Conservation (phyloP, 2,797 vertebrate species). For the Sternarchorhynchus goeldii region DNA sequence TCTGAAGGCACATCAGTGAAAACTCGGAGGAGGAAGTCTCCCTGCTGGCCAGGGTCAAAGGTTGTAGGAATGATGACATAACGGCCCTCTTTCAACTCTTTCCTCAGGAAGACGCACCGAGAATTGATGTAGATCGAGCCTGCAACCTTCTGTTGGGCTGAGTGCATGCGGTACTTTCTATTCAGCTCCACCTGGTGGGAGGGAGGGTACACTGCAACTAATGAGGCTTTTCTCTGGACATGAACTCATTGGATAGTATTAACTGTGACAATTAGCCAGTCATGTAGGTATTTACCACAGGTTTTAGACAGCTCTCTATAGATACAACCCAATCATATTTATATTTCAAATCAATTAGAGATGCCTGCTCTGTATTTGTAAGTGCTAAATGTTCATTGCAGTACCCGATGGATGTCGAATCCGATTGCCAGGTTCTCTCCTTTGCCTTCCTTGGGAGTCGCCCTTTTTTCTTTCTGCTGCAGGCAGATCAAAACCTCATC, state of each 20-base stretch:
- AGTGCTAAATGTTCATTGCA: background rate
- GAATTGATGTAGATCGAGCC: slow-evolving; percentile 95
- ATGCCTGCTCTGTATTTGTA: background rate
- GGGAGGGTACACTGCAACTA: slow-evolving; percentile 7
- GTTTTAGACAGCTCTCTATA: too few relatives aligned
- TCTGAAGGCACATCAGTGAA: slow-evolving; percentile 90
- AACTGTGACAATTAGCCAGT: background rate
- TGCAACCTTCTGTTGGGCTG: slow-evolving; percentile 84
- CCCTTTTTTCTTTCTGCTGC: slow-evolving; percentile 91
- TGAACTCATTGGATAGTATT: background rate
- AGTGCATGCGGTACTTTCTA: slow-evolving; percentile 90
- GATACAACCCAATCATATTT: background rate
- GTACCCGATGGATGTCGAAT: slow-evolving; percentile 91
- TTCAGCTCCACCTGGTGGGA: slow-evolving; percentile 90
- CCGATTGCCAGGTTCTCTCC: slow-evolving; percentile 95
- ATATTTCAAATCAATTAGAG: background rate
- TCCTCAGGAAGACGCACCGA: slow-evolving; percentile 85
- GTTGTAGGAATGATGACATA: slow-evolving; percentile 95
- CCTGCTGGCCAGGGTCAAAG: slow-evolving; percentile 83
- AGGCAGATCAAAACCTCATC: slow-evolving; percentile 91
- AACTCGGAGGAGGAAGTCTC: slow-evolving; percentile 89
- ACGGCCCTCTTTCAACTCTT: slow-evolving; percentile 86
- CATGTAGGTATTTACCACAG: background rate
- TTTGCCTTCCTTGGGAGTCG: slow-evolving; percentile 81
- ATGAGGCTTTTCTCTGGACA: slow-evolving; percentile 9